phyloP scores from a whole-genome alignment of 2,797 vertebrate species.

The Alauda arvensis region DNA sequence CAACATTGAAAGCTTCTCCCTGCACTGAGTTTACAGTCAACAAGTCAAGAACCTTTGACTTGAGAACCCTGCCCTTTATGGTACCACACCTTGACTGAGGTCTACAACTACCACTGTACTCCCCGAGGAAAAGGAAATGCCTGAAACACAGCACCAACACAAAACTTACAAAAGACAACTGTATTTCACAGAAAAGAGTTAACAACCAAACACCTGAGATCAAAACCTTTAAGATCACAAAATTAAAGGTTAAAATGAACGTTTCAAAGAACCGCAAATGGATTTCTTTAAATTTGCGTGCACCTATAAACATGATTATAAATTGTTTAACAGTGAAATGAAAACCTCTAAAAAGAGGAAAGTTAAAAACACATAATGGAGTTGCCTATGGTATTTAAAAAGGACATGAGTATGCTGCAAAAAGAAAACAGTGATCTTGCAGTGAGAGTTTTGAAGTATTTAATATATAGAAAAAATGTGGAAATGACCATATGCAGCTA shows the following conservation, averaged over 20 bases:
- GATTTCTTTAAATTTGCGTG: background rate
- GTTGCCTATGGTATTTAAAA: background rate
- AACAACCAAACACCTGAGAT: background rate
- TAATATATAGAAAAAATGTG: background rate
- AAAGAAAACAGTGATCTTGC: background rate
- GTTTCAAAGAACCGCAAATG: background rate
- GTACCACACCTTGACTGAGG: background rate
- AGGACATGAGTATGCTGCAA: background rate
- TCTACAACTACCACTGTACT: background rate
- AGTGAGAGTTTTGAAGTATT: background rate
- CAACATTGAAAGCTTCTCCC: background rate
- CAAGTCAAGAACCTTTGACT: background rate
- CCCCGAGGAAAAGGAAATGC: background rate
- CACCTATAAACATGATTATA: background rate
- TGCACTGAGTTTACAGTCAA: background rate
- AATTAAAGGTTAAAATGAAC: background rate
- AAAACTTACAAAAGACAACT: background rate
- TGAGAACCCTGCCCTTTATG: background rate
- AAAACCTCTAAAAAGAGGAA: background rate
- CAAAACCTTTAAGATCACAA: background rate
- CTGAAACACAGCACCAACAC: background rate
- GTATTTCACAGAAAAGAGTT: background rate
- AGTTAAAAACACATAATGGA: background rate
- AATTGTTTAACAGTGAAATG: background rate
- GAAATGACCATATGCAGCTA: background rate